Evolutionary conservation across 2,113 vertebrate genomes (phyloP).

Genomic region (Hippocampus guttulatus): DNA sequence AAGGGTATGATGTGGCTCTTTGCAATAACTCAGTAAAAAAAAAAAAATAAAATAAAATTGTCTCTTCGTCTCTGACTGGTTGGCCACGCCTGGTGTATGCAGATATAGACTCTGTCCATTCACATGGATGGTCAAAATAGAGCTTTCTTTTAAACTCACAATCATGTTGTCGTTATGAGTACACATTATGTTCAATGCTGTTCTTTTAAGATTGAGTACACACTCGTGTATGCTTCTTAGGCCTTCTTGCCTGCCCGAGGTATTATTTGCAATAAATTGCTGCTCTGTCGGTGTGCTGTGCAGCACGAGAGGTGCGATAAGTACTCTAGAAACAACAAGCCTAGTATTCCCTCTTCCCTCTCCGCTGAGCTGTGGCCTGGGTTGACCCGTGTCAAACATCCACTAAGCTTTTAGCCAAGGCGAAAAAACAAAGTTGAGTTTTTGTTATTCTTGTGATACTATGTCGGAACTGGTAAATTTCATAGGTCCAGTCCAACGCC

Average conservation of each 20-base stretch:
- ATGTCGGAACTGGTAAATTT: neutral
- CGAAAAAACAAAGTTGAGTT: neutral
- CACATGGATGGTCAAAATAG: too few relatives aligned
- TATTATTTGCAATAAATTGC: conserved; percentile 14
- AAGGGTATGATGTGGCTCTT: too few relatives aligned
- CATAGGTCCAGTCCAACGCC: neutral
- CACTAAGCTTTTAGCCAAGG: neutral
- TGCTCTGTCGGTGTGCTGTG: neutral
- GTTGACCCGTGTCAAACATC: conserved; percentile 23
- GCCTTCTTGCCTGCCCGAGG: conserved; percentile 1
- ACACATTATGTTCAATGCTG: neutral
- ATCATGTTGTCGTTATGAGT: too few relatives aligned
- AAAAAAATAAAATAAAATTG: too few relatives aligned
- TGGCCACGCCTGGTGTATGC: too few relatives aligned
- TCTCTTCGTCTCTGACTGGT: too few relatives aligned
- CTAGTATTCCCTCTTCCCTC: conserved; percentile 32
- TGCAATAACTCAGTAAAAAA: too few relatives aligned
- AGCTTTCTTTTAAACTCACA: too few relatives aligned
- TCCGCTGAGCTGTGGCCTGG: conserved; percentile 34
- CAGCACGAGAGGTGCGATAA: conserved; percentile 30
- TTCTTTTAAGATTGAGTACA: neutral
- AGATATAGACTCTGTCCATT: too few relatives aligned
- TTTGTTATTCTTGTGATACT: neutral
- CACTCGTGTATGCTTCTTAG: neutral
- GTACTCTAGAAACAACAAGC: conserved; percentile 39